These are phyloP conservation scores for Antennarius striatus DNA, from an alignment of 2,113 vertebrate genomes.

Conservation along the genomic window DNA sequence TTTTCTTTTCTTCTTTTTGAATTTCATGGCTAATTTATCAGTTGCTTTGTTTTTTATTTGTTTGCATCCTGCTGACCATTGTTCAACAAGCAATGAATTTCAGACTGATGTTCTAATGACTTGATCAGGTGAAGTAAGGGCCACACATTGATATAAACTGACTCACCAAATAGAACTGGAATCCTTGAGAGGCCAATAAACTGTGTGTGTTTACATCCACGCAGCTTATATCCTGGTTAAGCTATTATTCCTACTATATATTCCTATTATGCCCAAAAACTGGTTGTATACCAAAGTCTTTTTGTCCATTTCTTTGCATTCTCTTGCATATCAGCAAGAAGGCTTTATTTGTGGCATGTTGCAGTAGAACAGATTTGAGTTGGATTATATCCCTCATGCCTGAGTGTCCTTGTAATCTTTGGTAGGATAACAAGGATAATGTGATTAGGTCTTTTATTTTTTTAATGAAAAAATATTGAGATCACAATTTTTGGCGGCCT, in stretches of 20 bases:
- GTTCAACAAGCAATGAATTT: conserved; percentile 71
- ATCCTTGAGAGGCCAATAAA: conserved; percentile 72
- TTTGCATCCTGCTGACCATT: conserved; percentile 62
- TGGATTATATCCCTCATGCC: background rate
- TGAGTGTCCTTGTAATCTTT: background rate
- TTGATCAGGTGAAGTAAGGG: conserved; percentile 58
- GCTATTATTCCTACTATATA: background rate
- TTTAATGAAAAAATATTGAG: no score
- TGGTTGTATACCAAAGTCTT: no score
- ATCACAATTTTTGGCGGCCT: no score
- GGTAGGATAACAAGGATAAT: background rate
- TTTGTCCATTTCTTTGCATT: background rate
- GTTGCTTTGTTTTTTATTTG: conserved; percentile 27
- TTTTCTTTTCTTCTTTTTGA: conserved; percentile 57
- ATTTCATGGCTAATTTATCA: conserved; percentile 47
- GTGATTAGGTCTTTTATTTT: no score
- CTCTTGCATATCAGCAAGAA: background rate
- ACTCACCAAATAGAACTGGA: conserved; percentile 80
- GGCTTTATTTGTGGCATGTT: background rate
- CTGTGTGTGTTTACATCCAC: conserved; percentile 66
- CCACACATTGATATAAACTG: conserved; percentile 68
- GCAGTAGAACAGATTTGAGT: background rate
- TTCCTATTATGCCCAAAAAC: no score
- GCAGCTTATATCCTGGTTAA: conserved; percentile 48
- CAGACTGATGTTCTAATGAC: conserved; percentile 65